Base-by-base conservation (phyloP, 2,797 vertebrate species). In the Halcyon leucocephala region DNA sequence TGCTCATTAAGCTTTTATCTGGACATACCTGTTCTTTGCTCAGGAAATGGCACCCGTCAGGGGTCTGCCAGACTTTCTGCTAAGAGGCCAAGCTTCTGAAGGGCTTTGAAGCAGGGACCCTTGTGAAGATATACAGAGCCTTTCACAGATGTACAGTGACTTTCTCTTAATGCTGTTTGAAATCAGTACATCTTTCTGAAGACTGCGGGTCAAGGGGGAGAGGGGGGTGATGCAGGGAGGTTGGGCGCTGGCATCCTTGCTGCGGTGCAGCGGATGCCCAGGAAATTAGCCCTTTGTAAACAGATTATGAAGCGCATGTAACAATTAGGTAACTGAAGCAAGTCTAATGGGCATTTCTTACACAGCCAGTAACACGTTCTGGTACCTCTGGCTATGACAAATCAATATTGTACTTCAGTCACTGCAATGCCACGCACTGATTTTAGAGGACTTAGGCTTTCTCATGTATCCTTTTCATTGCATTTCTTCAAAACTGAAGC, bases 151-250 rank as follows among this genome's bases (percentile, higher is more conserved):
- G 10, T 21, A 10, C 6, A 3, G 60, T 44, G 54, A 31, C 41
- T 62, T n/a, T 62, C 73, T 16, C 37, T 19, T 19, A 7, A 0
- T 0, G 18, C 57, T 19, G 9, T 26, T 18, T 29, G 82, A 48
- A 28, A 14, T 25, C 44, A 4, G 28, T 2, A 3, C 31, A 14
- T 7, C 60, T 21, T 55, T 39, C 2, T 14, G 67, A 29, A 41
- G 44, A 2, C 57, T 19, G 31, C 3, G 46, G 51, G 48, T 31
- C 25, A 8, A 16, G 51, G 12, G 19, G 33, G 61, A 24, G 55
- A 1, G 0, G 13, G 61, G 28, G 37, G 19, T 0, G 3, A 28
- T 8, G 55, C 39, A 6, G 16, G 49, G 3, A 19, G 52, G 54
- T 12, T 10, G 0, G 39, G 17, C 14, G 1, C 4, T 14, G 64